Base-by-base conservation (phyloP, 2,888 invertebrate genomes). In the Nemotelus pantherinus region DNA sequence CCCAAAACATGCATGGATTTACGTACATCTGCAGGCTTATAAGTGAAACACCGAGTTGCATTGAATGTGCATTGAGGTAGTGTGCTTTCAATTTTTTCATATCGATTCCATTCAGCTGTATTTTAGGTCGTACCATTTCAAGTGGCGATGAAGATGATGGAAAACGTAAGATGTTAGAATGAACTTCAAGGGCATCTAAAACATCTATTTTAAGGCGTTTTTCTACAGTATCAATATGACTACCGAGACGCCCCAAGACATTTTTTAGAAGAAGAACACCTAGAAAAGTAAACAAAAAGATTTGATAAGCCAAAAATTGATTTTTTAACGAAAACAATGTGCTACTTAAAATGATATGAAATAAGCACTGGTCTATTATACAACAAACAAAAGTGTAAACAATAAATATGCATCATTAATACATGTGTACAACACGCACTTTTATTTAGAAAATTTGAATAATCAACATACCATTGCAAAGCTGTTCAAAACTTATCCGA, bases 21-120 rank as follows among this genome's bases (percentile, higher is more conserved):
- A 93, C 90, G 83, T 95, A 95, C 80, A 93, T 87, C 84, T 94
- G 93, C 55, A 94, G 85, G 83, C 93, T 92, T 55, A 95, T 88
- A 71, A 92, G 88, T 0, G 95, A 93, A 47, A 94, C 90, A 0
- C 93, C 92, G 78, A 89, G 87, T 63, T 89, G 89, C 91, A 95
- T 92, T 0, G 92, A 93, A 81, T 90, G 88, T 7, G 92, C 89
- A 25, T 89, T 88, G 43, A 95, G 85, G 2, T 87, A 86, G 85
- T 94, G 91, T 2, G 92, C 94, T 77, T 88, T 86, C 25, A 89
- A 82, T 48, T 85, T 83, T 67, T 80, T 84, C 1, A 85, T 85
- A 77, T 89, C 88, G 76, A 89, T 86, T 39, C 82, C 82, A 67
- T 85, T 85, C 78, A 89, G 81, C 72, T 85, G 83, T 7, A 82